Evolutionary conservation across 2,888 invertebrate genomes (phyloP).

Genomic region (Raillietiella orientalis): DNA sequence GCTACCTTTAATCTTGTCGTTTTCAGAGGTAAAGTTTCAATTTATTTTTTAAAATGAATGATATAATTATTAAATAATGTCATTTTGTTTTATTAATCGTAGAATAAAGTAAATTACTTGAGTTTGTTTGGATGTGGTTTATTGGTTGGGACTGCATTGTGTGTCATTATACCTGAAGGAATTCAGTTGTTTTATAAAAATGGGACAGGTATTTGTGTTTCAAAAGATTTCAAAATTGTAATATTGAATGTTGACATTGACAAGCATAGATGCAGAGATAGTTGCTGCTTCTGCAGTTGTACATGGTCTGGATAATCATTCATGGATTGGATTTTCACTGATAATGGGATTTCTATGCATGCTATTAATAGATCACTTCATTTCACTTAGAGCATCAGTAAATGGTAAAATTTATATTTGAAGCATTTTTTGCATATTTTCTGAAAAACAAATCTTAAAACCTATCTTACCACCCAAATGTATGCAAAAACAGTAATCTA

Average conservation of each 20-base stretch:
- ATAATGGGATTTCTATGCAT: conserved; percentile 90
- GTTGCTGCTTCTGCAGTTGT: conserved; percentile 2
- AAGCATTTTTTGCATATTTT: conserved; percentile 1
- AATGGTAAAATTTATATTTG: conserved; percentile 1
- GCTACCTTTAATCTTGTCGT: too few species aligned
- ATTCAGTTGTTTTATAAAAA: conserved; percentile 24
- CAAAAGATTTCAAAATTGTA: too few species aligned
- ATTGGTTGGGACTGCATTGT: conserved; percentile 80
- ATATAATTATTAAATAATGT: too few species aligned
- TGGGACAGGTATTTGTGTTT: too few species aligned
- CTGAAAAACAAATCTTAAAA: too few species aligned
- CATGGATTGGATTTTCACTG: conserved; percentile 62
- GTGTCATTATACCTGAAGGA: conserved; percentile 95
- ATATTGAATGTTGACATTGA: too few species aligned
- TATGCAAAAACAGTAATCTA: too few species aligned
- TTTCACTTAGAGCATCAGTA: too few species aligned
- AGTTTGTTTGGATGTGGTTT: conserved; percentile 90
- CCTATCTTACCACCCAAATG: too few species aligned
- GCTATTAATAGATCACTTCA: conserved; percentile 68
- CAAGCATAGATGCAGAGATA: not conserved
- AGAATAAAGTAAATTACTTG: conserved; percentile 87
- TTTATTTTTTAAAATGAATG: too few species aligned
- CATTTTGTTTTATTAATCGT: conserved; percentile 11
- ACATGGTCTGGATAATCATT: conserved; percentile 24
- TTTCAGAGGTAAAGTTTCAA: too few species aligned